Evolutionary conservation across 2,888 invertebrate genomes (phyloP).

Genomic region (Acanthopleura granulata): DNA sequence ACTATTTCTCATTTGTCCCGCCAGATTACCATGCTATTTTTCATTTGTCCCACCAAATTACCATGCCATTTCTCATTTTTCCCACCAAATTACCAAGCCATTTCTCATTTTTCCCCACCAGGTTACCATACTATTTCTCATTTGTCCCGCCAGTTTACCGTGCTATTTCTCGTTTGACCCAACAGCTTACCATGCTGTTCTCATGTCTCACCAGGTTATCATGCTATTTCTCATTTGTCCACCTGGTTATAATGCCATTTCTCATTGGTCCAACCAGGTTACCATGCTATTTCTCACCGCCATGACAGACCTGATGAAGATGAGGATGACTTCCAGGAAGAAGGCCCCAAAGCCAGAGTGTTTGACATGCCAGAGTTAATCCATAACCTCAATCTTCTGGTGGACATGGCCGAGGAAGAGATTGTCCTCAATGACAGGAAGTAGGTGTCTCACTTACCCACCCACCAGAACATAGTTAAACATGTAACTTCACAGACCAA

Average conservation of each 20-base stretch:
- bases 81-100: too few relatives aligned
- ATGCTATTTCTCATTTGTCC: conserved; percentile 13
- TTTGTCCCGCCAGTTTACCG: too few relatives aligned
- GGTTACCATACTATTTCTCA: too few relatives aligned
- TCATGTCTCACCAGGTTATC: conserved; percentile 33
- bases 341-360: conserved; percentile 44
- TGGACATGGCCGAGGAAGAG: conserved; percentile 95
- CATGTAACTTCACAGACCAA: too few relatives aligned
- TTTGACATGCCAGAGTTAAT: conserved; percentile 87
- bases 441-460: conserved; percentile 35
- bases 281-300: conserved; percentile 87
- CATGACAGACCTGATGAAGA: conserved; percentile 74
- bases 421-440: conserved; percentile 78
- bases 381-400: conserved; percentile 91
- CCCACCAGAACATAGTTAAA: too few relatives aligned
- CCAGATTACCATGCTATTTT: conserved; percentile 35
- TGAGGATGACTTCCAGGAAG: conserved; percentile 68
- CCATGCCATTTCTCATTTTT: too few relatives aligned
- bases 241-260: too few relatives aligned
- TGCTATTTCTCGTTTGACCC: background rate
- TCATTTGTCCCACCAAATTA: too few relatives aligned
- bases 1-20: background rate
- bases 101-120: too few relatives aligned
- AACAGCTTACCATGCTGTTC: conserved; percentile 35
- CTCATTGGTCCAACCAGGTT: conserved; percentile 73